These are phyloP conservation scores for Peromyscus eremicus DNA, from an alignment of 2,797 vertebrate species.

Conservation along the genomic window DNA sequence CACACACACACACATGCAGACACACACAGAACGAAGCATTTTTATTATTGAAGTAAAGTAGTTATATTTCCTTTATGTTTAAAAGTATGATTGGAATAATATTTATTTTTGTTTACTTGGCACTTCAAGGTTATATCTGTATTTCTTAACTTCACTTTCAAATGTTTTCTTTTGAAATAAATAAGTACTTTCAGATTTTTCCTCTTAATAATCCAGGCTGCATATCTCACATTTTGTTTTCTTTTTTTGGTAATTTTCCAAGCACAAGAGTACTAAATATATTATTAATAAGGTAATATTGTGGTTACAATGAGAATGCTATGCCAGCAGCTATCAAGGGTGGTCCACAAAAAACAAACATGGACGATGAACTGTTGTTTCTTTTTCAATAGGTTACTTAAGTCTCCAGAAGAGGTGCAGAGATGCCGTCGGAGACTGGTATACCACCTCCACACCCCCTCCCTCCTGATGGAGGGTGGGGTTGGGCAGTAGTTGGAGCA, in stretches of 20 bases:
- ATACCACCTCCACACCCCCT: conserved; percentile 85
- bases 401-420: conserved; percentile 78
- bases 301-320: not conserved
- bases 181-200: not conserved
- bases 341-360: not conserved
- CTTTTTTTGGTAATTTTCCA: conserved; percentile 17
- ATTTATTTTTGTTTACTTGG: not conserved
- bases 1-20: not conserved
- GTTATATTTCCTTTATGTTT: not conserved
- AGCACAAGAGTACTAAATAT: not conserved
- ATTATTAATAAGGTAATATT: not conserved
- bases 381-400: conserved; percentile 72
- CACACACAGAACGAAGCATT: not conserved
- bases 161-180: not conserved
- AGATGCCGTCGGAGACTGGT: conserved; percentile 90
- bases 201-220: not conserved
- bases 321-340: conserved; percentile 18
- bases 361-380: not conserved
- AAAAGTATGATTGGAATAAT: not conserved
- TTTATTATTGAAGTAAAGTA: not conserved
- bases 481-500: conserved; percentile 95
- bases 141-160: conserved; percentile 11
- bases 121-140: not conserved
- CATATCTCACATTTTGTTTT: not conserved
- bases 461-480: conserved; percentile 98